These are phyloP conservation scores for Paramormyrops hopkinsi DNA, from an alignment of 2,797 vertebrate genomes.

Conservation along the genomic window DNA sequence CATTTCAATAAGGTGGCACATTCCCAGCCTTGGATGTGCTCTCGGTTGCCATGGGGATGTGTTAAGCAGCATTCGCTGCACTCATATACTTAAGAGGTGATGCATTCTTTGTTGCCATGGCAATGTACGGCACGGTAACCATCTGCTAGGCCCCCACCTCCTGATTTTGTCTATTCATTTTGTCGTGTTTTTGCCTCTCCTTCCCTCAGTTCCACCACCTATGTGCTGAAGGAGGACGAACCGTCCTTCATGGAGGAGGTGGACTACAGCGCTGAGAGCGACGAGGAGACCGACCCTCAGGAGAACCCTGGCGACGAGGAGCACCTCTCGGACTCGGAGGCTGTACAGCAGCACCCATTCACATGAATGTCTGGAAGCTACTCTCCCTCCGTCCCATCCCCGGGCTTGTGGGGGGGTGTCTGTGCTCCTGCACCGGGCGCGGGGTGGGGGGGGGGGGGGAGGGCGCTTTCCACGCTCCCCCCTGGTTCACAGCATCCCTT, in stretches of 20 bases:
- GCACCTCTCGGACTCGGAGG: slow-evolving; percentile 72
- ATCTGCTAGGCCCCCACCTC: slow-evolving; percentile 19
- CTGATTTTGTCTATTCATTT: not conserved
- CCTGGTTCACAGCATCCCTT: not conserved
- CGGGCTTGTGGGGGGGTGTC: not conserved
- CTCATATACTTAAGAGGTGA: slow-evolving; percentile 21
- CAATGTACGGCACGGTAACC: not conserved
- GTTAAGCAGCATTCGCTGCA: slow-evolving; percentile 15
- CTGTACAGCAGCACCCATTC: slow-evolving; percentile 25
- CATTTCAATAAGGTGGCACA: not conserved
- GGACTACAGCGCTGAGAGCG: slow-evolving; percentile 97
- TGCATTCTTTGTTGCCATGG: slow-evolving; percentile 22
- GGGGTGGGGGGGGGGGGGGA: not conserved
- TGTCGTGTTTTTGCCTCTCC: not conserved
- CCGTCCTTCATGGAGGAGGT: slow-evolving; percentile 89
- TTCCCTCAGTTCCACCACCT: slow-evolving; percentile 73
- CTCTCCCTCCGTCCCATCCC: slow-evolving; percentile 12
- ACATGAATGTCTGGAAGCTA: slow-evolving; percentile 4
- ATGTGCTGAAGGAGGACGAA: slow-evolving; percentile 91
- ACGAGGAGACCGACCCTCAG: slow-evolving; percentile 68
- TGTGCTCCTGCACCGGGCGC: not conserved
- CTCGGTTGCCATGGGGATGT: slow-evolving; percentile 10
- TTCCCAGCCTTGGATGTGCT: not conserved
- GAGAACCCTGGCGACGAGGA: slow-evolving; percentile 68
- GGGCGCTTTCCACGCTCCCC: not conserved